phyloP scores from a whole-genome alignment of 2,113 vertebrate genomes.

The Lepisosteus osseus region DNA sequence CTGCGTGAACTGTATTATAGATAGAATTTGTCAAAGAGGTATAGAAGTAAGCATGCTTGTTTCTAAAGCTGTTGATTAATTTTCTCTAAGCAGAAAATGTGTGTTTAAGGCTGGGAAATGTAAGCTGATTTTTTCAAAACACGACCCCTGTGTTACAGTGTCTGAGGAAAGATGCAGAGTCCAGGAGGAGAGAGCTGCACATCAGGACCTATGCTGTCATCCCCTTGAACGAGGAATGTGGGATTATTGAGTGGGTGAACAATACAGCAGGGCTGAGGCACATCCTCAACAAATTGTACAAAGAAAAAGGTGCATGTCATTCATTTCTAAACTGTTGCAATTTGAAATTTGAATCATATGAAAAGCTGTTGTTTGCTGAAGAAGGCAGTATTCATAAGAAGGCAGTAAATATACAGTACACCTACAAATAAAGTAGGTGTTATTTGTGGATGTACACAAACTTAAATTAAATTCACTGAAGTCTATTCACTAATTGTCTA shows the following conservation, averaged over 20 bases:
- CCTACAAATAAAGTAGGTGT: background rate
- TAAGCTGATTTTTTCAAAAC: no score
- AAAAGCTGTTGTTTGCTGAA: no score
- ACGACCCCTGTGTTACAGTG: constrained; percentile 61
- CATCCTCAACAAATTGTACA: constrained; percentile 94
- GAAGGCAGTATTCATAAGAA: no score
- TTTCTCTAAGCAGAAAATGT: no score
- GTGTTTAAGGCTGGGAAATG: no score
- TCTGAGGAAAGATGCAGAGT: constrained; percentile 94
- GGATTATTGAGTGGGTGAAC: constrained; percentile 97
- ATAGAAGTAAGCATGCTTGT: no score
- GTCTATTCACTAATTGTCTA: no score
- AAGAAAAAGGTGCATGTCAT: constrained; percentile 80
- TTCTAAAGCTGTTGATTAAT: no score
- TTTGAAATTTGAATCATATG: background rate
- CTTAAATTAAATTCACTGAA: background rate
- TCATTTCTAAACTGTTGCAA: background rate
- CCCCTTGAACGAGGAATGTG: constrained; percentile 94
- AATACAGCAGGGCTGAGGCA: constrained; percentile 90
- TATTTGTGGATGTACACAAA: background rate
- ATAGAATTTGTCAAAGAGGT: no score
- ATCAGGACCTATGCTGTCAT: constrained; percentile 96
- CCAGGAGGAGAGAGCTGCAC: constrained; percentile 86
- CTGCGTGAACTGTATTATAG: no score
- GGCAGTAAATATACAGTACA: background rate